These are phyloP conservation scores for Hybognathus amarus DNA, from an alignment of 2,797 vertebrate species.

Conservation along the genomic window DNA sequence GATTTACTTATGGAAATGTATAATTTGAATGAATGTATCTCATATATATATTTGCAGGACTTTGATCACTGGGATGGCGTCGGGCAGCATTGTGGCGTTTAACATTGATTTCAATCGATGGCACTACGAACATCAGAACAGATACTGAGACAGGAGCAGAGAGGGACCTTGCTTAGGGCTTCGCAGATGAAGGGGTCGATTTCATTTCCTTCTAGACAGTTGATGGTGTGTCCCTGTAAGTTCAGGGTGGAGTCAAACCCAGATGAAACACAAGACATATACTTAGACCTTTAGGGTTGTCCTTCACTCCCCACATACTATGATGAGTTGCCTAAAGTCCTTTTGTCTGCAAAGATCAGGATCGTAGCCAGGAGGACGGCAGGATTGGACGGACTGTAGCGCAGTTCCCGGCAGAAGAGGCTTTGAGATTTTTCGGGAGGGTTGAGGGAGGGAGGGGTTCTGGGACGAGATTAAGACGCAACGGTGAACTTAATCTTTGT, in stretches of 20 bases:
- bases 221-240: constrained; percentile 17
- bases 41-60: constrained; percentile 79
- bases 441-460: not conserved
- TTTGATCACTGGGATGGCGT: constrained; percentile 98
- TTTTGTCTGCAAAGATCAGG: constrained; percentile 45
- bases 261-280: constrained; percentile 51
- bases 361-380: constrained; percentile 16
- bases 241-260: constrained; percentile 27
- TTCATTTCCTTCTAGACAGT: constrained; percentile 18
- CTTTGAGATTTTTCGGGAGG: constrained; percentile 30
- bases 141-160: constrained; percentile 81
- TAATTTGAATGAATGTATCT: not conserved
- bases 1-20: not conserved
- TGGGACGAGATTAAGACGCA: constrained; percentile 8
- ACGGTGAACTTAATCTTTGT: constrained; percentile 42
- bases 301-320: constrained; percentile 46
- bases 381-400: constrained; percentile 21
- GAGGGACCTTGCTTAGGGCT: constrained; percentile 20
- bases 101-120: constrained; percentile 99
- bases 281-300: constrained; percentile 55
- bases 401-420: constrained; percentile 36
- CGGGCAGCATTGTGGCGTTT: constrained; percentile 98
- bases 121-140: constrained; percentile 98
- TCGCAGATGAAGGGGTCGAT: constrained; percentile 21
- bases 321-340: constrained; percentile 45